phyloP scores from a whole-genome alignment of 2,797 vertebrate species.

The Ambastaia sidthimunki region DNA sequence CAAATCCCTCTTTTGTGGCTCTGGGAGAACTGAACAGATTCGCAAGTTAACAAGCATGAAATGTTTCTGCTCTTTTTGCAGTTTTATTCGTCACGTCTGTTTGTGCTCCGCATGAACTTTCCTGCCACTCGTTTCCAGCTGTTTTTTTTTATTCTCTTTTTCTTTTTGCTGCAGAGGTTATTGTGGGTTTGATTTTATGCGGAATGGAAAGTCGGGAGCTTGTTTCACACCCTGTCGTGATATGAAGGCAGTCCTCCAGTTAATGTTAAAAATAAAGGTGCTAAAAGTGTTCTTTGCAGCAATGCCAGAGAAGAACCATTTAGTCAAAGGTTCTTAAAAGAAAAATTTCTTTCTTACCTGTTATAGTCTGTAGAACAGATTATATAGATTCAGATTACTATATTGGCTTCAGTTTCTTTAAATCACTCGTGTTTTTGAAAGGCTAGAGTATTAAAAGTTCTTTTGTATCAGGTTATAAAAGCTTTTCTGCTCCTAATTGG shows the following conservation, averaged over 20 bases:
- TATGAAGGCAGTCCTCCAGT: not conserved
- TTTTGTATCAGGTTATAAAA: too few relatives aligned
- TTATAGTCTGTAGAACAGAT: too few relatives aligned
- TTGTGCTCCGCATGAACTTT: conserved; percentile 30
- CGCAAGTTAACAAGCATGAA: conserved; percentile 52
- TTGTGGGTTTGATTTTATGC: conserved; percentile 6
- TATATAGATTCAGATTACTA: not conserved
- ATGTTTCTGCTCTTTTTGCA: conserved; percentile 39
- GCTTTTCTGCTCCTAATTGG: not conserved
- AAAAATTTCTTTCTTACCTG: too few relatives aligned
- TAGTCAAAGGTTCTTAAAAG: too few relatives aligned
- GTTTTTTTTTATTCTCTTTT: not conserved
- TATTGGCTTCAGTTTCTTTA: not conserved
- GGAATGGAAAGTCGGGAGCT: not conserved
- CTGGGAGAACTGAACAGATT: conserved; percentile 25
- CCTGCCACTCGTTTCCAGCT: conserved; percentile 27
- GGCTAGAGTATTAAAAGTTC: too few relatives aligned
- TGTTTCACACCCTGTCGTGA: not conserved
- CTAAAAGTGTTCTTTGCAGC: too few relatives aligned
- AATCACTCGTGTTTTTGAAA: not conserved
- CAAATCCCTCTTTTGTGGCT: conserved; percentile 51
- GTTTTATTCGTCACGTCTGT: conserved; percentile 47
- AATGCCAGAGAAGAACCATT: too few relatives aligned
- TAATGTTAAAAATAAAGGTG: too few relatives aligned
- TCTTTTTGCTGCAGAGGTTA: not conserved